Base-by-base conservation (phyloP, 2,797 vertebrate species). In the Phataginus tricuspis region DNA sequence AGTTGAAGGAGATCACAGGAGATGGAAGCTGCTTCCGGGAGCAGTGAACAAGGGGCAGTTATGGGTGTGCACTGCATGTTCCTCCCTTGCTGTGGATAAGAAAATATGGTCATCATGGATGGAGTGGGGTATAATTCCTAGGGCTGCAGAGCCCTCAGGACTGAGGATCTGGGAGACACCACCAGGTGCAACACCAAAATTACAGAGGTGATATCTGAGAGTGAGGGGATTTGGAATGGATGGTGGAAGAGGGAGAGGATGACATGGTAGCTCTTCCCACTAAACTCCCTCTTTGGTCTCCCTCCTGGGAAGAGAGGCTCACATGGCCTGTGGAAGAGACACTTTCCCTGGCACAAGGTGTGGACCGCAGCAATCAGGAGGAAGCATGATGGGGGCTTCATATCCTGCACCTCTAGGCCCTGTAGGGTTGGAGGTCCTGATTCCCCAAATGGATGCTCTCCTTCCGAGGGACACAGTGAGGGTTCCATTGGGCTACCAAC, bases 301-400 rank as follows among this genome's bases (percentile, higher is more conserved):
- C 9, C 18, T 49, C 37, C 25, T 0, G 53, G 29, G 34, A 51
- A 66, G 13, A 77, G 39, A 75, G 39, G 6, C 34, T 53, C 51
- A 15, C 16, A 12, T n/a, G 63, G 45, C 5, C 7, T 15, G 25
- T 4, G 10, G 25, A 72, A 11, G 19, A 80, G 14, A 1, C 53
- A 7, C 29, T 29, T 51, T 51, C 29, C 5, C 5, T 13, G 27
- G 13, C 19, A 11, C 21, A 51, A 18, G 64, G 8, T 21, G 21
- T 51, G 27, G 25, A 53, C 6, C 23, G 29, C 34, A 23, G 61
- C 15, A 23, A 2, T 25, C 68, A 39, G 25, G 31, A 34, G 74
- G 51, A 55, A 34, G 21, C 2, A 12, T 0, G 2, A 29, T 12
- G 15, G 25, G 7, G 1, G 2, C 14, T 69, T 75, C 12, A 2